Base-by-base conservation (phyloP, 2,888 invertebrate species). In the Melanotus villosus region DNA sequence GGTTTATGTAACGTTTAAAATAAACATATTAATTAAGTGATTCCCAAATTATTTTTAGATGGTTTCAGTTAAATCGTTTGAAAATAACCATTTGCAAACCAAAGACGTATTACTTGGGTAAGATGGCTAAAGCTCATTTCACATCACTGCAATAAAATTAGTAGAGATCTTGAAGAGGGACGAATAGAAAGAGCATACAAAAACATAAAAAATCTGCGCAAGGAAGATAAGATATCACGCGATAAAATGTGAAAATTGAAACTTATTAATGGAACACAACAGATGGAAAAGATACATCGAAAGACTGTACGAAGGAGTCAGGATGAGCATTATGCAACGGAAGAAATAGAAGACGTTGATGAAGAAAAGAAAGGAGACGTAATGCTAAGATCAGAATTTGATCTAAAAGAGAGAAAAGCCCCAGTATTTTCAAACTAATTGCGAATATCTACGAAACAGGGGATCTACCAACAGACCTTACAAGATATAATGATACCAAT, bases 241-340 rank as follows among this genome's bases (percentile, higher is more conserved):
- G 34, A 2, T 43, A 43, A 43, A 43, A 12, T 14, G 16, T 21
- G 47, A 47, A 47, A n/a, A 47, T n/a, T 6, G 10, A 47, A 21
- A 47, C 47, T 14, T 21, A 47, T 23, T 47, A 47, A 47, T 47
- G 26, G 21, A 47, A 47, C 10, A 47, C n/a, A 47, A 47, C 26
- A 47, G 23, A 47, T 21, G 23, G 26, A 47, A 47, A 47, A 19
- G 23, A 16, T 47, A 47, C 47, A 23, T 47, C 23, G 4, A 19
- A 47, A 47, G n/a, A 21, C 26, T 47, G 14, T 47, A 47, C 5
- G 47, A 47, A 47, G 21, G 12, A 47, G 47, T n/a, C 10, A 21
- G 2, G 12, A 23, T 21, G 23, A 4, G 47, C 2, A 47, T 47
- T 47, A 1, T n/a, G 47, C 47, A 21, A 47, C 4, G 4, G 19